These are phyloP conservation scores for Mylabris sibirica DNA, from an alignment of 2,888 invertebrate species.

Conservation along the genomic window DNA sequence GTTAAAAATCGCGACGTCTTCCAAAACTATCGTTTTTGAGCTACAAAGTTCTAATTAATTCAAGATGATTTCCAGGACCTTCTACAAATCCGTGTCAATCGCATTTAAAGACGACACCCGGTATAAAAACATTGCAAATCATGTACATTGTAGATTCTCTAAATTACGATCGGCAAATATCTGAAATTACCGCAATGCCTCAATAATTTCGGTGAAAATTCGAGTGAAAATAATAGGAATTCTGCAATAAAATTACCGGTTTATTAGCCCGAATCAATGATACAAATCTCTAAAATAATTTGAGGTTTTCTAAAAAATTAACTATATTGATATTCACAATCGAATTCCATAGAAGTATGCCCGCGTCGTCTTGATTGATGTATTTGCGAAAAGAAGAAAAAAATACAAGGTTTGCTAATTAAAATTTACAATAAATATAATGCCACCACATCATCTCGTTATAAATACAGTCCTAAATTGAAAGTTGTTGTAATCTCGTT, in stretches of 20 bases:
- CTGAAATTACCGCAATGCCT: background rate
- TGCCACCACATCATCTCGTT: background rate
- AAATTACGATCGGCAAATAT: background rate
- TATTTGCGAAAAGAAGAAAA: background rate
- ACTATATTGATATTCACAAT: background rate
- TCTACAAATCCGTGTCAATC: too few relatives aligned
- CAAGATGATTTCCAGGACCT: too few relatives aligned
- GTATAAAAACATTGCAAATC: too few relatives aligned
- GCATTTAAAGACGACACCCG: too few relatives aligned
- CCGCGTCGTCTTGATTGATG: too few relatives aligned
- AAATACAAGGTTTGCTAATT: background rate
- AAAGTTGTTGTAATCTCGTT: constrained; percentile 15
- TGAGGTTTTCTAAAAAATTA: background rate
- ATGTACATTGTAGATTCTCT: background rate
- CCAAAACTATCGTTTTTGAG: too few relatives aligned
- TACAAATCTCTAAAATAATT: background rate
- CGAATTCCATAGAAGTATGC: background rate
- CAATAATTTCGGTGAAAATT: background rate
- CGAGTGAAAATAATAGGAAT: too few relatives aligned
- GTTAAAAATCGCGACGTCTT: too few relatives aligned
- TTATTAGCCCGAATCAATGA: background rate
- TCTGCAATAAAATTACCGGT: background rate
- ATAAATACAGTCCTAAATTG: constrained; percentile 12
- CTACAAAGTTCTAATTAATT: too few relatives aligned
- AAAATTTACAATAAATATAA: background rate